phyloP scores from a whole-genome alignment of 2,797 vertebrate species.

The Malacoraja senta region DNA sequence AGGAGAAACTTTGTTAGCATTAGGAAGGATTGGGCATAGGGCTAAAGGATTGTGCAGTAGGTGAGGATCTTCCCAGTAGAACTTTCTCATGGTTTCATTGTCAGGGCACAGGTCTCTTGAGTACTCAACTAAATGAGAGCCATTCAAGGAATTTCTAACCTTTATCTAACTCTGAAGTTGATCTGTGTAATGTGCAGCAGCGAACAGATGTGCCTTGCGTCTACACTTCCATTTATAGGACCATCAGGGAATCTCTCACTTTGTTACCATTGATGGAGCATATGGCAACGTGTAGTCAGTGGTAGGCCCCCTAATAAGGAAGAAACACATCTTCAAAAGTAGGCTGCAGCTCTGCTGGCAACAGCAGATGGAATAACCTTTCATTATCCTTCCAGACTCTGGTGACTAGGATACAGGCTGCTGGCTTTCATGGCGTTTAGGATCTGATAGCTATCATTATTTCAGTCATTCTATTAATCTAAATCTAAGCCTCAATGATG shows the following conservation, averaged over 20 bases:
- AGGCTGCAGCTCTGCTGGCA: background rate
- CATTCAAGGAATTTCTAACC: background rate
- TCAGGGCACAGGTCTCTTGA: background rate
- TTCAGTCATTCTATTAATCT: background rate
- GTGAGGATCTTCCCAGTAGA: background rate
- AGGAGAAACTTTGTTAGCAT: background rate
- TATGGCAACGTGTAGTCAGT: background rate
- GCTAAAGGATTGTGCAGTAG: background rate
- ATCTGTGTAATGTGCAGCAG: background rate
- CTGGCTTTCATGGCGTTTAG: background rate
- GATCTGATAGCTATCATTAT: background rate
- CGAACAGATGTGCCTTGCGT: background rate
- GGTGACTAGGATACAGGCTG: too few species aligned
- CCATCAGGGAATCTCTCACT: background rate
- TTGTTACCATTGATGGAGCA: background rate
- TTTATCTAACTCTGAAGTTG: background rate
- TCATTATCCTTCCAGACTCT: too few species aligned
- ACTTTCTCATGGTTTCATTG: background rate
- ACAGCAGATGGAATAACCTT: background rate
- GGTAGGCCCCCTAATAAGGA: background rate
- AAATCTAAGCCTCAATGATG: background rate
- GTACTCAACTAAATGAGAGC: background rate
- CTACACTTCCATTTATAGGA: background rate
- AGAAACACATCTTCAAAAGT: background rate
- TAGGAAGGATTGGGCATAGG: background rate